A percentile compares a stretch with the other conserved stretches of the same genome.
These are phyloP conservation scores for Acrocephalus scirpaceus DNA, from an alignment of 2,797 vertebrate species.

Conservation along the genomic window DNA sequence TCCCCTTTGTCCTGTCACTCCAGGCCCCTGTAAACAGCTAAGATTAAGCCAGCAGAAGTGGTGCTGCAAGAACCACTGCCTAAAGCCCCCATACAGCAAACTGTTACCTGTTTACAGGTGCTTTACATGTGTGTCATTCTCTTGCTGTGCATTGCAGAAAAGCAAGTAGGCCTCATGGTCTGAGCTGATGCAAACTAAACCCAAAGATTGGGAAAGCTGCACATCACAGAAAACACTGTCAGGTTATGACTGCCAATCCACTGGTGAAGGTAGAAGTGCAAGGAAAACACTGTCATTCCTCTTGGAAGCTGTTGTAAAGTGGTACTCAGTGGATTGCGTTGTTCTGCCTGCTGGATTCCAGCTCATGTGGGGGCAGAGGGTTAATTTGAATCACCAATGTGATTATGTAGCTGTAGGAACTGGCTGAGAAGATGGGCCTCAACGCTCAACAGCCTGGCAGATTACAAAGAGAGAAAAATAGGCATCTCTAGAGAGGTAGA, in stretches of 20 bases:
- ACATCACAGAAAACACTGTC: not conserved
- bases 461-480: not conserved
- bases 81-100: not conserved
- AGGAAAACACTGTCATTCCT: not conserved
- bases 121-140: not conserved
- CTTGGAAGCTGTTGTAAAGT: not conserved
- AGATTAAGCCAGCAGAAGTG: not conserved
- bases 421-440: constrained; percentile 18
- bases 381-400: not conserved
- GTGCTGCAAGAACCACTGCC: not conserved
- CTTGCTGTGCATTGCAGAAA: not conserved
- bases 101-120: not conserved
- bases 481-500: not conserved
- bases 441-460: constrained; percentile 9
- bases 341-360: not conserved
- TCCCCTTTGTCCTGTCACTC: not conserved
- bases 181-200: not conserved
- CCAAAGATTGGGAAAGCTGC: not conserved
- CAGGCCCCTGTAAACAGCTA: not conserved
- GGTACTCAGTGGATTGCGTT: fast-evolving
- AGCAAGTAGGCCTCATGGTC: not conserved
- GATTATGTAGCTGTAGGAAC: constrained; percentile 1
- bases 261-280: not conserved
- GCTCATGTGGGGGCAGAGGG: not conserved
- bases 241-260: not conserved